Percentiles rank a stretch among this genome's conserved stretches.
These are phyloP conservation scores for Linurgus olivaceus DNA, from an alignment of 2,797 vertebrate genomes.

Conservation along the genomic window DNA sequence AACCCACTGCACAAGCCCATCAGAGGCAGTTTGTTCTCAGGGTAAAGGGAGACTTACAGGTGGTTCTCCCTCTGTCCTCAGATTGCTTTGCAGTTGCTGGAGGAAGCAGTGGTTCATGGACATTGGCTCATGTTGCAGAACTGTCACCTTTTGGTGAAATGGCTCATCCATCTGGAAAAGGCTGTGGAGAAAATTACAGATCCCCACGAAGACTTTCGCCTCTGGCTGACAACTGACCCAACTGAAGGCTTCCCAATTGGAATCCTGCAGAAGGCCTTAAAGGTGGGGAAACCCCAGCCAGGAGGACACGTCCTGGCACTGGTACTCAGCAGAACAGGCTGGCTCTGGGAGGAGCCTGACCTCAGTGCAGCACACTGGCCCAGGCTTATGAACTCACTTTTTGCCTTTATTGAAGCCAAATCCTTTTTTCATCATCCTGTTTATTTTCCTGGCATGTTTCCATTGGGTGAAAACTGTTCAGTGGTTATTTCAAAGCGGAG, in stretches of 20 bases:
- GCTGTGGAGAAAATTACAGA: constrained; percentile 87
- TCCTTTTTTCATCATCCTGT: background rate
- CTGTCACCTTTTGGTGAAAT: constrained; percentile 92
- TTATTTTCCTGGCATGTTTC: background rate
- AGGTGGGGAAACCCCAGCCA: constrained; percentile 65
- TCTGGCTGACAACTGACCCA: constrained; percentile 97
- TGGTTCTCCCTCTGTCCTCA: background rate
- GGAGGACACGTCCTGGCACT: background rate
- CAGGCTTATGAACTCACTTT: background rate
- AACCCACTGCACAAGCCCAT: background rate
- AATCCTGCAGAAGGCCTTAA: constrained; percentile 92
- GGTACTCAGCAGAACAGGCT: background rate
- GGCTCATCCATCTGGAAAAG: constrained; percentile 93
- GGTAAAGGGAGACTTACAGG: background rate
- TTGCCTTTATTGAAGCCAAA: background rate
- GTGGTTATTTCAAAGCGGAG: background rate
- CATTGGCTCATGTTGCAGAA: constrained; percentile 98
- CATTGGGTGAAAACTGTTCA: background rate
- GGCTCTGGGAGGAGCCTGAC: background rate
- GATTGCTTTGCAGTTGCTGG: constrained; percentile 90
- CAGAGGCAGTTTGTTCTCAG: background rate
- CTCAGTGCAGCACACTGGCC: background rate
- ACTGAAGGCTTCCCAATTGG: constrained; percentile 90
- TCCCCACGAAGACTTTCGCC: constrained; percentile 88
- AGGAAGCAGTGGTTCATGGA: constrained; percentile 79